These are phyloP conservation scores for Musca vetustissima DNA, from an alignment of 1,140 invertebrate species.

Conservation along the genomic window DNA sequence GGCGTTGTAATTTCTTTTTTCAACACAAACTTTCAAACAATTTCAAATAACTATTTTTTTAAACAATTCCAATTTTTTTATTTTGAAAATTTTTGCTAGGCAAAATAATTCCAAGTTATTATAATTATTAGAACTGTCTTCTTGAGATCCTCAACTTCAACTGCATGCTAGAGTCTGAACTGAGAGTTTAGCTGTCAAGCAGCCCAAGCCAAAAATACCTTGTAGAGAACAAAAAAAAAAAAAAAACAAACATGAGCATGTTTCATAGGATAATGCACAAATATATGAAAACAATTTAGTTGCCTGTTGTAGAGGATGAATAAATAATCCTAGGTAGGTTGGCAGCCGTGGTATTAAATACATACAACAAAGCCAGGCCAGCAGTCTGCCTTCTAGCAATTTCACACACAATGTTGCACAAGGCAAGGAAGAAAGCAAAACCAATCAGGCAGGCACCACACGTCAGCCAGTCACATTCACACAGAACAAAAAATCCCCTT, in stretches of 20 bases:
- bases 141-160: slow-evolving; percentile 40
- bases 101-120: background rate
- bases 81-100: slow-evolving; percentile 7
- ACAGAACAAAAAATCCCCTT: too few species aligned
- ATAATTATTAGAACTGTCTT: slow-evolving; percentile 42
- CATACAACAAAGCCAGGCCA: too few species aligned
- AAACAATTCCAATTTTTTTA: slow-evolving; percentile 8
- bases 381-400: too few species aligned
- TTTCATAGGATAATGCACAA: too few species aligned
- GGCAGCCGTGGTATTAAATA: too few species aligned
- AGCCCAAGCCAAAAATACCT: background rate
- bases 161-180: slow-evolving; percentile 35
- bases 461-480: too few species aligned
- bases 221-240: background rate
- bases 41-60: slow-evolving; percentile 17
- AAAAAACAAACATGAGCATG: background rate
- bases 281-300: background rate
- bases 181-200: slow-evolving; percentile 2
- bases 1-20: too few species aligned
- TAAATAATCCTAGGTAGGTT: too few species aligned
- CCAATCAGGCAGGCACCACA: too few species aligned
- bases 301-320: slow-evolving; percentile 3
- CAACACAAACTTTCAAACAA: too few species aligned
- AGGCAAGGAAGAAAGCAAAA: too few species aligned
- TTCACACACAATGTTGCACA: too few species aligned